Evolutionary conservation across 2,797 vertebrate species (phyloP), one percentile per base, ranked within the genome.

Genomic region (Alauda arvensis): DNA sequence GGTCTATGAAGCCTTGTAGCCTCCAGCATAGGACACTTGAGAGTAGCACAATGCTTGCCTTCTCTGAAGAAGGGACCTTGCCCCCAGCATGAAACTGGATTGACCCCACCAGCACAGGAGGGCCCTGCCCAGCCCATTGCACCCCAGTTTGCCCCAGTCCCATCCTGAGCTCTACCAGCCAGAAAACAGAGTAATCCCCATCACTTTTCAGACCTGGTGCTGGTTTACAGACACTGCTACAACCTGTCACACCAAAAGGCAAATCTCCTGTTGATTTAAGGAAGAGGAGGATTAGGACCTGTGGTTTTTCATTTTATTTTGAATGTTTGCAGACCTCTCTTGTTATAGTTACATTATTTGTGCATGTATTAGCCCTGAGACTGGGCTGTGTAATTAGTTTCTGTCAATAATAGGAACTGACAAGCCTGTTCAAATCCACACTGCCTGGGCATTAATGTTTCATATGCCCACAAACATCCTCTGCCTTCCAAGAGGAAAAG

Each of bases 291-390:
- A 82, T 88, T 68, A 89, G 59, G 40, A 83, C 37, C 39, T 33
- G 31, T 25, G 71, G 21, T 7, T 82, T 89, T 77, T 66, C 59
- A 56, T 91, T 92, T 93, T 62, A 55, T 89, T 88, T 82, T 37
- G 62, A 42, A 68, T 82, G 76, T 94, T 93, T 91, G 88, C 72
- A 91, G 85, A 92, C 8, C 1, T 71, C 68, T 93, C 85, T 63
- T 74, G 72, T 39, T 72, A 40, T 6, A 90, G 76, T 83, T 80
- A 51, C 49, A 37, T 49, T 90, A 48, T 87, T 85, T 94, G 91
- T 76, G 77, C 39, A 63, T 40, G 66, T 45, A 75, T 91, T 90
- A 94, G 72, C 76, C 61, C 66, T 14, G 57, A 84, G 69, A 79
- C 37, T 52, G 62, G 40, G 40, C 63, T 78, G 40, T 33, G 69